These are phyloP conservation scores for Dolomedes plantarius DNA, from an alignment of 2,888 invertebrate species.

Conservation along the genomic window DNA sequence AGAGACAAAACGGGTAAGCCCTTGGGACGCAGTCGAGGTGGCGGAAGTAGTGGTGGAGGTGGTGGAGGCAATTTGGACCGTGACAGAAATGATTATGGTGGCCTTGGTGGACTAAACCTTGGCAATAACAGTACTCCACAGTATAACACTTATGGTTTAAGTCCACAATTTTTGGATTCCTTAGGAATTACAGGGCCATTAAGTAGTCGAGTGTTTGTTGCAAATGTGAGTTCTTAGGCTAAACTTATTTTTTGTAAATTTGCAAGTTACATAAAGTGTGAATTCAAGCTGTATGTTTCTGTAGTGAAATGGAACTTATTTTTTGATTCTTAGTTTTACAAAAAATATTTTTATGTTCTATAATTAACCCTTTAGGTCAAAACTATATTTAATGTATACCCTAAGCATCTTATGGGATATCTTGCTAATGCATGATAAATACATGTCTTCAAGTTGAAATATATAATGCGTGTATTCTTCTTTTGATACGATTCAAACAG, in stretches of 20 bases:
- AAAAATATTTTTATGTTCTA: too few relatives aligned
- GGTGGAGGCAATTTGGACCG: constrained; percentile 48
- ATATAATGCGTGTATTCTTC: too few relatives aligned
- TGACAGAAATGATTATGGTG: constrained; percentile 74
- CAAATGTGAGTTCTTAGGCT: constrained; percentile 88
- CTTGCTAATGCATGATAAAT: too few relatives aligned
- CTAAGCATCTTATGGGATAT: too few relatives aligned
- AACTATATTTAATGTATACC: too few relatives aligned
- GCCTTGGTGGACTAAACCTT: constrained; percentile 32
- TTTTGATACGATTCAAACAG: too few relatives aligned
- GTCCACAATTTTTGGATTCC: constrained; percentile 93
- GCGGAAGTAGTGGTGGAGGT: constrained; percentile 73
- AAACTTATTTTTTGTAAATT: too few relatives aligned
- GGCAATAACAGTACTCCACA: constrained; percentile 47
- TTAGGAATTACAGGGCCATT: constrained; percentile 95
- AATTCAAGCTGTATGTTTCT: not conserved
- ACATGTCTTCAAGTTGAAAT: too few relatives aligned
- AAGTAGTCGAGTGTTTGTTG: constrained; percentile 95
- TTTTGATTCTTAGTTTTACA: not conserved
- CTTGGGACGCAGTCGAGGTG: constrained; percentile 76
- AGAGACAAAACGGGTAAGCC: constrained; percentile 73
- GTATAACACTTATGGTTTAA: constrained; percentile 94
- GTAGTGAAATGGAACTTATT: not conserved
- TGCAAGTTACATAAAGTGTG: not conserved
- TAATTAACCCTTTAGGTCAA: too few relatives aligned